phyloP scores from a whole-genome alignment of 2,113 vertebrate species.

The Xenotilapia longispinis region DNA sequence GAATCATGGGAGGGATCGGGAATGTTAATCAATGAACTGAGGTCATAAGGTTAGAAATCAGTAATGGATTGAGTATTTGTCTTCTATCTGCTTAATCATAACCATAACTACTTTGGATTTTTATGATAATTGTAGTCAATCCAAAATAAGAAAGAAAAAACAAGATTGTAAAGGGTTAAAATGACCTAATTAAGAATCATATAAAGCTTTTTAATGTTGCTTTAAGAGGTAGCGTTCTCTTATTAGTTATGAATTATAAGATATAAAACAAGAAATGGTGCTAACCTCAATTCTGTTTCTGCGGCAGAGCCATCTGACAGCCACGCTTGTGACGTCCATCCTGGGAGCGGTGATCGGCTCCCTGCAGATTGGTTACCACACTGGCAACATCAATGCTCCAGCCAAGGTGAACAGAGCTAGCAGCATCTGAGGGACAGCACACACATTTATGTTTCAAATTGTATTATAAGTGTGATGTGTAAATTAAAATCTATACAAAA shows the following conservation, averaged over 20 bases:
- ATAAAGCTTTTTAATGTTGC: background rate
- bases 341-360: slow-evolving; percentile 64
- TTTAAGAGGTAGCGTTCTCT: background rate
- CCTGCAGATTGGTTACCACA: slow-evolving; percentile 68
- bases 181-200: background rate
- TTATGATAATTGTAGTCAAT: background rate
- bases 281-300: background rate
- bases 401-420: slow-evolving; percentile 62
- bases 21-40: background rate
- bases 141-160: background rate
- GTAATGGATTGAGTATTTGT: background rate
- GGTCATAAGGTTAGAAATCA: background rate
- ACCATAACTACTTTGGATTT: background rate
- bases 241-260: background rate
- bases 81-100: background rate
- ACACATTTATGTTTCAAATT: background rate
- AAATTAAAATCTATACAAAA: background rate
- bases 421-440: background rate
- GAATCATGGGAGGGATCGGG: background rate
- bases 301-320: slow-evolving; percentile 59
- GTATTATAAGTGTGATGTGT: background rate
- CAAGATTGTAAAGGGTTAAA: background rate
- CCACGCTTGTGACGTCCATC: slow-evolving; percentile 56
- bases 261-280: background rate
- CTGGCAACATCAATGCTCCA: slow-evolving; percentile 74